These are phyloP conservation scores for Lasaia peninsularis DNA, from an alignment of 1,140 invertebrate genomes.

Conservation along the genomic window DNA sequence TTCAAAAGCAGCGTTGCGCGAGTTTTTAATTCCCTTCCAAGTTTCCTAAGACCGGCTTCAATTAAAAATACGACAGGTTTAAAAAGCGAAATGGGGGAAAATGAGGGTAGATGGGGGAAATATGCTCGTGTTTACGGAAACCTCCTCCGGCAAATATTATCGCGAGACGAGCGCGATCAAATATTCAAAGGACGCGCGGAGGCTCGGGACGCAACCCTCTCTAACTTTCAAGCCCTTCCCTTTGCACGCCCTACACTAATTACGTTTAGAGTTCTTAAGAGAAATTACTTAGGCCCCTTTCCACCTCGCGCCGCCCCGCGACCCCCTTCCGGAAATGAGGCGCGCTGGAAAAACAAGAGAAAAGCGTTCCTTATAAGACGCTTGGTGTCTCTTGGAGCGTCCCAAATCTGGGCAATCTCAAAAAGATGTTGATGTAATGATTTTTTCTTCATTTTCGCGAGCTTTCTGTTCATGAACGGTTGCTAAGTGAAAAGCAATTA, in stretches of 20 bases:
- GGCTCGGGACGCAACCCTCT: slow-evolving; percentile 75
- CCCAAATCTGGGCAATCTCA: slow-evolving; percentile 73
- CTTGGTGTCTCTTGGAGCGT: slow-evolving; percentile 60
- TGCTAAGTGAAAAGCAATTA: slow-evolving; percentile 77
- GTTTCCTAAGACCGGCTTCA: slow-evolving; percentile 64
- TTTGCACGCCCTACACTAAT: slow-evolving; percentile 79
- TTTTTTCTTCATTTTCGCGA: slow-evolving; percentile 74
- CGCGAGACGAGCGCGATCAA: slow-evolving; percentile 73
- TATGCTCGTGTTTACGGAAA: slow-evolving; percentile 72
- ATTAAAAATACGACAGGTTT: slow-evolving; percentile 71
- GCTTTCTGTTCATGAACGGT: slow-evolving; percentile 71
- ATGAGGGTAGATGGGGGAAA: slow-evolving; percentile 61
- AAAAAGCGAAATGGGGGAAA: slow-evolving; percentile 62
- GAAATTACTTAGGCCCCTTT: slow-evolving; percentile 78
- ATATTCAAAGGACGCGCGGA: slow-evolving; percentile 70
- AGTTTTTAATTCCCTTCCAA: slow-evolving; percentile 73
- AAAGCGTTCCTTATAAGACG: slow-evolving; percentile 63
- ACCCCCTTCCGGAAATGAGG: slow-evolving; percentile 72
- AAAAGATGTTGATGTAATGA: slow-evolving; percentile 76
- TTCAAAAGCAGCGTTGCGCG: slow-evolving; percentile 55
- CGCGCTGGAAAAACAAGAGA: slow-evolving; percentile 73
- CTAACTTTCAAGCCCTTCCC: slow-evolving; percentile 79
- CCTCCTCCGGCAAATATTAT: slow-evolving; percentile 73
- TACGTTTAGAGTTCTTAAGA: slow-evolving; percentile 80
- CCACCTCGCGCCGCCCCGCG: slow-evolving; percentile 57